phyloP scores from a whole-genome alignment of 2,797 vertebrate species.

The Apogon talboti region DNA sequence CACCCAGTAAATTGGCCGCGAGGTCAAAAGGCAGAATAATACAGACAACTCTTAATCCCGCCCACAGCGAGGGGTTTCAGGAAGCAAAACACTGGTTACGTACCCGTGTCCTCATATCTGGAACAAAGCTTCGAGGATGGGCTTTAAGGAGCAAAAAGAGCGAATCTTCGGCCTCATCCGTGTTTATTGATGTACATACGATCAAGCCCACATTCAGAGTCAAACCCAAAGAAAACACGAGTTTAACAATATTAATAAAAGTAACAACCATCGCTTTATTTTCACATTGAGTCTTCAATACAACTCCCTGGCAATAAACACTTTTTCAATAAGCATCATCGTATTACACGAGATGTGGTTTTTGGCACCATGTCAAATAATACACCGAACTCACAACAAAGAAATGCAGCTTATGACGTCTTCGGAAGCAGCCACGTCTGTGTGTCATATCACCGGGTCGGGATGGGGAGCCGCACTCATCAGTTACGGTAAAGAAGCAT shows the following conservation, averaged over 20 bases:
- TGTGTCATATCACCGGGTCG: too few relatives aligned
- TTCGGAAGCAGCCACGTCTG: too few relatives aligned
- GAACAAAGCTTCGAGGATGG: constrained; percentile 21
- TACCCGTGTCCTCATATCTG: constrained; percentile 5
- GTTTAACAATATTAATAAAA: not conserved
- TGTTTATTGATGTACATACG: not conserved
- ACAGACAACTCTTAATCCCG: not conserved
- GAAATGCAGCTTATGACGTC: constrained; percentile 19
- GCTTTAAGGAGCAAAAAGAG: not conserved
- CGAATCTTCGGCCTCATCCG: not conserved
- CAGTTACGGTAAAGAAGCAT: not conserved
- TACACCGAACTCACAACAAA: constrained; percentile 16
- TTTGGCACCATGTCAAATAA: not conserved
- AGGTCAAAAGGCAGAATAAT: not conserved
- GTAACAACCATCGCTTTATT: not conserved
- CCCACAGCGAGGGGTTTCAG: constrained; percentile 11
- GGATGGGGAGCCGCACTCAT: not conserved
- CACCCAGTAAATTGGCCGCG: not conserved
- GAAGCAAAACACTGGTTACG: constrained; percentile 26
- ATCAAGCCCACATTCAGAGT: too few relatives aligned
- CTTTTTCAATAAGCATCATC: accelerated
- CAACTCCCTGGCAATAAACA: accelerated
- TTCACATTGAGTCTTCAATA: accelerated
- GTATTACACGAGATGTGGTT: not conserved
- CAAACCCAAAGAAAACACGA: not conserved